Evolutionary conservation across 2,888 invertebrate genomes (phyloP), one percentile per base, ranked within the genome.

Genomic region (Drosophila mayaguana): DNA sequence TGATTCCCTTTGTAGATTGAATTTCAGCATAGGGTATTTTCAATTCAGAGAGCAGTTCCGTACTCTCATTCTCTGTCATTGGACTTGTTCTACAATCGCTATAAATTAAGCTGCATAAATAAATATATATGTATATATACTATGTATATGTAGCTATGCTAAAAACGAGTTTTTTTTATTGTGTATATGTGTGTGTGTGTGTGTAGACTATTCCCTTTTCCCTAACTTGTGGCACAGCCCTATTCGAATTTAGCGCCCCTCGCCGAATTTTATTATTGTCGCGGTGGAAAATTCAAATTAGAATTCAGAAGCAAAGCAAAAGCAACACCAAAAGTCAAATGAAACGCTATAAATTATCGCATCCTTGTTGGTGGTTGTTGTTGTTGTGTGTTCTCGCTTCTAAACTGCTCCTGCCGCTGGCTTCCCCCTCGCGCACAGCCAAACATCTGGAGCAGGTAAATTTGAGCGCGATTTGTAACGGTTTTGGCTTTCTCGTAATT

Each of bases 281-380:
- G 78, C 87, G 83, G 81, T 78, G 86, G 80, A 85, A 91, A 91
- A 91, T 91, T 91, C 84, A 91, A 91, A 91, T 91, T 91, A 91
- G 91, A 91, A 91, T 91, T 90, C 89, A 87, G 48, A 42, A 64
- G 63, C 46, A 64, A 80, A 61, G 42, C 62, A 36, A 55, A 32
- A 22, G 56, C 78, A 64, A 65, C 55, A 62, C 51, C 60, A 68
- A 68, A 61, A 68, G 64, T 28, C 75, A 86, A 87, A 87, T 87
- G 84, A 88, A 88, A 83, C 79, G 88, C 86, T 82, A 87, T 87
- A 87, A 87, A 87, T 87, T 86, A 87, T 87, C 83, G 84, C 87
- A 87, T 87, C 83, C 87, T 86, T 86, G 83, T 76, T 81, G 79
- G 81, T 85, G 81, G 83, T 81, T 72, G 78, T 63, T 65, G 65